phyloP scores from a whole-genome alignment of 2,888 invertebrate genomes.

The Lacanobia oleracea region DNA sequence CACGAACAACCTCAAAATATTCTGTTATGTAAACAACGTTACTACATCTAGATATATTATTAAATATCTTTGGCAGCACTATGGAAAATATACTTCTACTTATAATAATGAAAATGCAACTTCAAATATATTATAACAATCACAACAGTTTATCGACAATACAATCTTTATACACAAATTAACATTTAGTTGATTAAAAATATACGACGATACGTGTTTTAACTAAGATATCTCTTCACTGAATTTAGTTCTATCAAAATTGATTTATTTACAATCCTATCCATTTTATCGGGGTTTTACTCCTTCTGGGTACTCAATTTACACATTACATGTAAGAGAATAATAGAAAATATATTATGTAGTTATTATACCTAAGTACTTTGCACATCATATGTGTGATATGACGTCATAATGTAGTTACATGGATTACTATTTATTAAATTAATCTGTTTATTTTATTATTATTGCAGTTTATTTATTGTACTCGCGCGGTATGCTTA shows the following conservation, averaged over 20 bases:
- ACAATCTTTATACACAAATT: slow-evolving; percentile 83
- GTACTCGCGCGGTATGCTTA: slow-evolving; percentile 27
- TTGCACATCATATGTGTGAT: slow-evolving; percentile 76
- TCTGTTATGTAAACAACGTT: slow-evolving; percentile 87
- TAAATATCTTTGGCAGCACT: slow-evolving; percentile 90
- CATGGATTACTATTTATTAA: slow-evolving; percentile 25
- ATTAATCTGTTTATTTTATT: slow-evolving; percentile 34
- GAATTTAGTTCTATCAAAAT: slow-evolving; percentile 80
- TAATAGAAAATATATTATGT: slow-evolving; percentile 76
- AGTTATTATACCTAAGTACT: slow-evolving; percentile 74
- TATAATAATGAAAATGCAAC: slow-evolving; percentile 89
- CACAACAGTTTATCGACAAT: slow-evolving; percentile 88
- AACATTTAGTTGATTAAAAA: slow-evolving; percentile 79
- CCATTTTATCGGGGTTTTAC: slow-evolving; percentile 85
- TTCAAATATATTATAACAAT: slow-evolving; percentile 88
- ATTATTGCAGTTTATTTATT: slow-evolving; percentile 38
- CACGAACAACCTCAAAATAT: slow-evolving; percentile 88
- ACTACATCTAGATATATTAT: slow-evolving; percentile 88
- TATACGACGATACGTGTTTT: slow-evolving; percentile 77
- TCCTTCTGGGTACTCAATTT: slow-evolving; percentile 85
- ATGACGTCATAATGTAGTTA: slow-evolving; percentile 66
- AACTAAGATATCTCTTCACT: slow-evolving; percentile 70
- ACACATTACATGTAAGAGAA: slow-evolving; percentile 78
- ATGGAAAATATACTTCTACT: slow-evolving; percentile 90
- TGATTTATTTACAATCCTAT: slow-evolving; percentile 83